A percentile compares a stretch with the other conserved stretches of the same genome.
Conservation (phyloP, 2,888 invertebrate species). For the Drosophila infuscata region DNA sequence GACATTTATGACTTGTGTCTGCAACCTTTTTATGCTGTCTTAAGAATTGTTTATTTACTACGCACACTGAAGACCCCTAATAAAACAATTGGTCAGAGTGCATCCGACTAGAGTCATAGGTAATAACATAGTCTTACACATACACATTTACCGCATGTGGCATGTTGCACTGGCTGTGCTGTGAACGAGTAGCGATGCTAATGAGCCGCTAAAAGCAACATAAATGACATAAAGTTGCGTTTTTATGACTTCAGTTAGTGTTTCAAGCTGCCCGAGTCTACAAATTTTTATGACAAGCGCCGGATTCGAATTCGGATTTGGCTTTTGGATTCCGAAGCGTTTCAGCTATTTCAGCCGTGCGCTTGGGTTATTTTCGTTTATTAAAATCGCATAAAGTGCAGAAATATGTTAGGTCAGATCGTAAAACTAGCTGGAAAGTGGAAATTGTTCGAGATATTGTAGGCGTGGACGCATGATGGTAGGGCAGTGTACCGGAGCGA, state of each 20-base stretch:
- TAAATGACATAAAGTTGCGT: constrained; percentile 78
- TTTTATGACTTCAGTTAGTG: constrained; percentile 70
- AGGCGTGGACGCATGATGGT: constrained; percentile 30
- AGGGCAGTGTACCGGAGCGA: not conserved
- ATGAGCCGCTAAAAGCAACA: constrained; percentile 79
- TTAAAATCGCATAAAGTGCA: constrained; percentile 80
- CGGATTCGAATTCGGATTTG: constrained; percentile 45
- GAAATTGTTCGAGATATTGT: constrained; percentile 48
- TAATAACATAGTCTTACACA: constrained; percentile 29
- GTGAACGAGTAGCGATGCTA: constrained; percentile 62
- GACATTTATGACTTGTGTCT: constrained; percentile 27
- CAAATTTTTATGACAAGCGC: constrained; percentile 69
- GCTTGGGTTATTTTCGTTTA: constrained; percentile 71
- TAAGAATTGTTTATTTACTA: constrained; percentile 40
- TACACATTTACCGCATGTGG: constrained; percentile 24
- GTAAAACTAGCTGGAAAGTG: constrained; percentile 62
- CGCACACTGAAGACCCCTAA: constrained; percentile 59
- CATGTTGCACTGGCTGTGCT: constrained; percentile 8
- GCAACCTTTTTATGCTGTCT: constrained; percentile 1
- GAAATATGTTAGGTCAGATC: constrained; percentile 70
- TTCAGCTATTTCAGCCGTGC: constrained; percentile 52
- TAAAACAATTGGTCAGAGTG: constrained; percentile 60
- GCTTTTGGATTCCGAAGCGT: constrained; percentile 48
- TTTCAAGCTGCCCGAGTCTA: constrained; percentile 53
- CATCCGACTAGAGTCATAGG: constrained; percentile 31